Conservation (phyloP, 1,140 invertebrate species). For the Brachionus angularis region DNA sequence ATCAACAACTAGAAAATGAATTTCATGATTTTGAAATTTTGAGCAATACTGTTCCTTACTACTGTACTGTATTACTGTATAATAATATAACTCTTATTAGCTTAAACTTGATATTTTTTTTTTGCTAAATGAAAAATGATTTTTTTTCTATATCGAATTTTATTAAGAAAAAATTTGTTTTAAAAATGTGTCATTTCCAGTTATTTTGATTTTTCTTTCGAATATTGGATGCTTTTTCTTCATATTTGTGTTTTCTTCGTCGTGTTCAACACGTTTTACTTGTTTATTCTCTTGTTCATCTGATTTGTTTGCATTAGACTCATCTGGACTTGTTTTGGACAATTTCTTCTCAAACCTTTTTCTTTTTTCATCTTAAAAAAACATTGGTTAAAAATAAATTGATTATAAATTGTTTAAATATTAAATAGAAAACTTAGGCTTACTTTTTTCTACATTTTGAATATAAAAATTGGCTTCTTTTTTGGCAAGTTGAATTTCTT, state of each 20-base stretch:
- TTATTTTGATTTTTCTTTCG: slow-evolving; percentile 41
- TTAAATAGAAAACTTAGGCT: background rate
- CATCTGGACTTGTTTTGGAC: background rate
- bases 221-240: slow-evolving; percentile 39
- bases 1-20: too few species aligned
- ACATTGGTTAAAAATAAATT: background rate
- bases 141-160: background rate
- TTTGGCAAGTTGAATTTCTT: slow-evolving; percentile 34
- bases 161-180: slow-evolving; percentile 43
- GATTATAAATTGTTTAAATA: too few species aligned
- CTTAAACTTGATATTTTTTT: too few species aligned
- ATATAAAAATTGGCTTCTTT: slow-evolving; percentile 44
- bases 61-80: too few species aligned
- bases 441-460: slow-evolving; percentile 44
- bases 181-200: slow-evolving; percentile 39
- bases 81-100: too few species aligned
- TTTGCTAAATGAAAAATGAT: too few species aligned
- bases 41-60: too few species aligned
- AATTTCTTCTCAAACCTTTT: slow-evolving; percentile 28
- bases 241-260: background rate
- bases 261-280: background rate
- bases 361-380: slow-evolving; percentile 18
- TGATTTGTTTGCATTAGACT: background rate
- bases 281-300: background rate
- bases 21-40: too few species aligned